Base-by-base conservation (phyloP, 2,888 invertebrate genomes). In the Notodonta ziczac region DNA sequence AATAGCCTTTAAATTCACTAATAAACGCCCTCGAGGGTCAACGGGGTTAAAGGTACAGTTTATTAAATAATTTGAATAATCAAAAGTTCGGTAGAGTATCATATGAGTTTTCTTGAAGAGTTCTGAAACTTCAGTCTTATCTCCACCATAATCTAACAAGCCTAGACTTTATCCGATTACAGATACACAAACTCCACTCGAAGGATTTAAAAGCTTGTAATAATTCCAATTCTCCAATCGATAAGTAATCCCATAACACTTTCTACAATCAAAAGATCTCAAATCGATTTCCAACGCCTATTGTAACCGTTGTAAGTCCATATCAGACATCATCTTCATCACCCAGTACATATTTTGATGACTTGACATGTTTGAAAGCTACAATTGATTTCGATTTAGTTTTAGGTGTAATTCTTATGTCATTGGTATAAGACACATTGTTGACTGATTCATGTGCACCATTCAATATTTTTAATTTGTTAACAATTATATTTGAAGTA, bases 271-370 rank as follows among this genome's bases (percentile, higher is more conserved):
- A 72, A 76, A 61, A 72, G 76, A 84, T 84, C 84, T 83, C 76
- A 81, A 87, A 88, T 85, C 82, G 78, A 86, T 85, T 85, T 73
- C 75, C 74, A 81, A 80, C 81, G 74, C 72, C 82, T 74, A 84
- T 88, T 85, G 88, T 86, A 78, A 69, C 78, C 76, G 77, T 77
- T 83, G 83, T 85, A 73, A 73, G 74, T 72, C 77, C 74, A 61
- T 85, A 89, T 89, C 89, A 70, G 76, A 83, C 86, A 83, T 83
- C 84, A 79, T 75, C 77, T 77, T 77, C 75, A 76, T 75, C 75
- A 75, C 74, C 74, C 72, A 70, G 78, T 77, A 81, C 81, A 79
- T 83, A 77, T 81, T 76, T 69, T 74, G 79, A 84, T 89, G 88
- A 88, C 85, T 84, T 72, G 80, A 77, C 85, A 83, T 60, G 72